A percentile compares a stretch with the other conserved stretches of the same genome.
Conservation (phyloP, 2,113 vertebrate species). For the Eptesicus fuscus region DNA sequence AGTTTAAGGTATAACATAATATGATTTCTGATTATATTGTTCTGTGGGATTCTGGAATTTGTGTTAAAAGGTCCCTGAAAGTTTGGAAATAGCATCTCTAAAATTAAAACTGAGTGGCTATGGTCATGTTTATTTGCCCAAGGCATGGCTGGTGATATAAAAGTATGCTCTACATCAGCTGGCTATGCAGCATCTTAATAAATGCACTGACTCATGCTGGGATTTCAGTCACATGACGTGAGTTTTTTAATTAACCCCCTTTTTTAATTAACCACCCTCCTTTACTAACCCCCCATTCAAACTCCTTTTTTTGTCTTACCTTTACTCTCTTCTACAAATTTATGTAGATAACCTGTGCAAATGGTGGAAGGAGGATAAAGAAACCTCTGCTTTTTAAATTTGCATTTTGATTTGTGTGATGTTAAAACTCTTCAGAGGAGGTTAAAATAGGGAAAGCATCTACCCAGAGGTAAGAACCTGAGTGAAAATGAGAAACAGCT, state of each 20-base stretch:
- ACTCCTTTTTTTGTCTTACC: background rate
- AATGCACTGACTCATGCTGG: conserved; percentile 10
- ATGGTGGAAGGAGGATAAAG: background rate
- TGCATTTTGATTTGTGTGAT: conserved; percentile 50
- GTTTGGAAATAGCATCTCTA: conserved; percentile 10
- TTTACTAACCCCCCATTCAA: background rate
- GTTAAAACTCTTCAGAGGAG: conserved; percentile 18
- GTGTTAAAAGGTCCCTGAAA: conserved; percentile 40
- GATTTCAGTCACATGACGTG: conserved; percentile 44
- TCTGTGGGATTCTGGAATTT: conserved; percentile 17
- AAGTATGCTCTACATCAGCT: conserved; percentile 30
- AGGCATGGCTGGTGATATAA: conserved; percentile 27
- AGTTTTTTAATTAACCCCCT: background rate
- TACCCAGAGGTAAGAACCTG: conserved; percentile 10
- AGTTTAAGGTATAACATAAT: background rate
- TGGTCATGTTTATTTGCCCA: conserved; percentile 49
- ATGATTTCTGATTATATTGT: background rate
- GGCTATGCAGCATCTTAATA: conserved; percentile 15
- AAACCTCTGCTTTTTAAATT: conserved; percentile 37
- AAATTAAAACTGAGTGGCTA: conserved; percentile 37
- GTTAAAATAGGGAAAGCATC: conserved; percentile 23
- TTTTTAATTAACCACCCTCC: no score
- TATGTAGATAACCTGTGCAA: background rate
- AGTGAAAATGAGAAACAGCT: conserved; percentile 62
- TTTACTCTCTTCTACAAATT: conserved; percentile 29